Evolutionary conservation across 2,797 vertebrate genomes (phyloP), one percentile per base, ranked within the genome.

Genomic region (Thunnus albacares): DNA sequence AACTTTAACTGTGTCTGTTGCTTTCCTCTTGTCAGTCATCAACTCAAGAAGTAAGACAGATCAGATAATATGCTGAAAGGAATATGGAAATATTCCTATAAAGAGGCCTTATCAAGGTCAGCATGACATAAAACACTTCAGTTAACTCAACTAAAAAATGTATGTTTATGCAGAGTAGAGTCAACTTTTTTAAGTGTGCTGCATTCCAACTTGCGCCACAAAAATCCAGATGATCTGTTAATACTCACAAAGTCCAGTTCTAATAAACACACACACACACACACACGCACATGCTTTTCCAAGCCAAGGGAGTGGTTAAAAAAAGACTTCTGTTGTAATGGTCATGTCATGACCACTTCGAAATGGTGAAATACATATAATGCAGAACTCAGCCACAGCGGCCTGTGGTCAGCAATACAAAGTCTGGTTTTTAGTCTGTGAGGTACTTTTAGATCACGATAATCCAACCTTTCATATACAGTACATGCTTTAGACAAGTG

Each of bases 21-120:
- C 33, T 33, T 35, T 35, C 35, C 35, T 35, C 8, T 10, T 38
- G 8, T 38, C 10, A 38, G 10, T 38, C 30, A 41, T 30, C 62
- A 30, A 45, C 33, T 3, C 13, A 26, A 26, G 71, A 70, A 28
- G 10, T 53, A 11, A 75, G 1, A 28, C 43, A 33, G 49, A 57
- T 79, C 45, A 66, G 20, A 63, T 70, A 2, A 41, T 24, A 15
- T 17, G 33, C 52, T 51, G 33, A 59, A 17, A 41, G n/a, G 33
- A 63, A 41, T 3, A 20, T 26, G 52, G 33, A 41, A 18, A 49
- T 38, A 41, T 59, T 59, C 65, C 5, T 65, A 17, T 53, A 65
- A 24, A 72, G 55, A 72, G 20, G 69, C 53, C 8, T 78, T 67
- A 71, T 79, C 65, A 13, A 28, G 57, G 35, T 33, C 33, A 63